phyloP scores from a whole-genome alignment of 2,797 vertebrate genomes.

The Fistularia tabacaria region DNA sequence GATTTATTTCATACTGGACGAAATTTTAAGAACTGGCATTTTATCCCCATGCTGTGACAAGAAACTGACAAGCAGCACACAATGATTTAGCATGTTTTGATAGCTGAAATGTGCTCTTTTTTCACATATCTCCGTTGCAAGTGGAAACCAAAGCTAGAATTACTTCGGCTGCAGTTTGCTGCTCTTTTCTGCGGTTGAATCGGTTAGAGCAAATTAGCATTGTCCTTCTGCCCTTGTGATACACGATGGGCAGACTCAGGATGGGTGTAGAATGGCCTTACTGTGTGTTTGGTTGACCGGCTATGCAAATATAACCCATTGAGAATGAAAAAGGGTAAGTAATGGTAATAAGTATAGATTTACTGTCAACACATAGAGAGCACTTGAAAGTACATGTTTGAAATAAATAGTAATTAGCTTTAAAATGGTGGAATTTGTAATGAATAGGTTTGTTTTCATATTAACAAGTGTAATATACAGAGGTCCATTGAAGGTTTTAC shows the following conservation, averaged over 20 bases:
- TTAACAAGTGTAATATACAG: background rate
- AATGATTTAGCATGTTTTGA: background rate
- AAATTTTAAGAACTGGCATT: background rate
- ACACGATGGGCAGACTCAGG: conserved; percentile 49
- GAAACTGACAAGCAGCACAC: background rate
- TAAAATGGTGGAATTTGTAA: background rate
- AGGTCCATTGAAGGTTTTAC: background rate
- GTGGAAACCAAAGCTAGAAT: conserved; percentile 10
- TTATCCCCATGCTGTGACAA: background rate
- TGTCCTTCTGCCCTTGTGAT: conserved; percentile 49
- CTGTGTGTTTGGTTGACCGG: conserved; percentile 21
- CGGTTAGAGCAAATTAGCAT: conserved; percentile 52
- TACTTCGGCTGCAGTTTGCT: conserved; percentile 19
- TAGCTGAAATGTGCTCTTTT: background rate
- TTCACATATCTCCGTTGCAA: background rate
- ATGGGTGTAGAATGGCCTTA: conserved; percentile 34
- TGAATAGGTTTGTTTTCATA: background rate
- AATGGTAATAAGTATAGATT: background rate
- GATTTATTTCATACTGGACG: too few species aligned
- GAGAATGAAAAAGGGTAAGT: conserved; percentile 14
- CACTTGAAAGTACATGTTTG: background rate
- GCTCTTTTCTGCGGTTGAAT: conserved; percentile 29
- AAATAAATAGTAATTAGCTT: background rate
- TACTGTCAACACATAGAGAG: background rate
- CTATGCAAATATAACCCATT: conserved; percentile 39